Base-by-base conservation (phyloP, 2,113 vertebrate species). In the Phalacrocorax aristotelis region DNA sequence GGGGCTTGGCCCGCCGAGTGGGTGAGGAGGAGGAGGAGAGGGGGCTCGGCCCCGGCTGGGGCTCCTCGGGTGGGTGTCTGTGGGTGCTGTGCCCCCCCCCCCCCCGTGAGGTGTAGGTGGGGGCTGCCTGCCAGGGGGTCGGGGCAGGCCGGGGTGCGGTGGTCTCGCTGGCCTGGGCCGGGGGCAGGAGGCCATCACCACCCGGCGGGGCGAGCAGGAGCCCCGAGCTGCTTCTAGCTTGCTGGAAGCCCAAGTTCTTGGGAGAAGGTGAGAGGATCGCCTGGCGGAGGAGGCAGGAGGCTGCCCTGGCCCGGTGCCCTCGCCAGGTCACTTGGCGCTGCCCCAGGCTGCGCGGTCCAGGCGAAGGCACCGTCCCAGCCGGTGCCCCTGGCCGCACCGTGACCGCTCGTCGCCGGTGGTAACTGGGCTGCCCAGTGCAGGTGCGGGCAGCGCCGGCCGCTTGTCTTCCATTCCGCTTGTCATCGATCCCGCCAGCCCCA, bases 371-470 rank as follows among this genome's bases (percentile, higher is more conserved):
- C 11, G 38, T 14, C 72, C 30, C 7, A 10, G 32, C 58, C 1
- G 46, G 1, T 49, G n/a, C 3, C 58, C 10, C n/a, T 0, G 61
- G 22, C 15, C 29, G 13, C 42, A 3, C 23, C 60, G 4, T 6
- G 6, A 14, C 55, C 19, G 27, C 1, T 6, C 34, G 0, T 5
- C 10, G 38, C 42, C 32, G 17, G 7, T 4, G 48, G 4, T 10
- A 6, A 4, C 23, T 3, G 22, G 27, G 2, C 34, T 9, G 66
- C 16, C 57, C 90, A 10, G 68, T 2, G 68, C 61, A 2, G 42
- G 42, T 6, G 38, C 38, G 38, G 76, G 42, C 60, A 40, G 51
- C 19, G 17, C 21, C 16, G 22, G 0, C 38, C 38, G 38, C 38
- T 38, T 38, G 38, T 38, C 38, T 38, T 38, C 38, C 38, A 38